Evolutionary conservation across 2,113 vertebrate genomes (phyloP), one percentile per base, ranked within the genome.

Genomic region (Channa maculata): DNA sequence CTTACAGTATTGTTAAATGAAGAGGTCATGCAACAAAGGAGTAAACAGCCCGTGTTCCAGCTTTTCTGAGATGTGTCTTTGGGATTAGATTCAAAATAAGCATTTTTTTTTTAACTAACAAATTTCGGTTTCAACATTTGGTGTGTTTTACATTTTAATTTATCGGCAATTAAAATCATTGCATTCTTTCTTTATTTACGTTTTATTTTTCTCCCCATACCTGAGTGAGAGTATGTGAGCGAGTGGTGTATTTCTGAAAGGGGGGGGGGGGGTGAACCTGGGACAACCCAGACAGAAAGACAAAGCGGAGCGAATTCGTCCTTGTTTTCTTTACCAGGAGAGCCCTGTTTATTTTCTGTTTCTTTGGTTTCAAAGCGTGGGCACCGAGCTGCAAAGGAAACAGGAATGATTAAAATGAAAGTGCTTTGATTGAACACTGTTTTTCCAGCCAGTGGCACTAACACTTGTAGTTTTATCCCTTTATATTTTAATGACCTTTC

Each of bases 321-420:
- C 48, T 24, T 93, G 87, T 93, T 93, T 92, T 93, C 88, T 86
- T 92, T 92, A 84, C 79, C 72, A 79, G 70, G 65, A 84, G 84
- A 11, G 60, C 15, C 10, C 15, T 92, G 90, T 94, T 94, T 94
- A 92, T 94, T 93, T 93, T 92, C 37, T 72, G 86, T 92, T 89
- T 91, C 90, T 94, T 91, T 8, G 82, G 85, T 94, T 95, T 94
- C 93, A 93, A 92, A 92, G 90, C 73, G 71, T 84, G 88, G 91
- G 89, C 89, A 90, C 77, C 80, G 84, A 83, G 86, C 88, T 89
- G 88, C 73, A 83, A 71, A 86, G 84, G 86, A 84, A 92, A 89
- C 90, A 86, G 58, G 78, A 89, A 88, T 88, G 79, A 91, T 94
- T 92, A 60, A 89, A 93, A 92, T 86, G 49, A 80, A 93, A 91